These are phyloP conservation scores for Chorisops tibialis DNA, from an alignment of 2,888 invertebrate genomes.

Conservation along the genomic window DNA sequence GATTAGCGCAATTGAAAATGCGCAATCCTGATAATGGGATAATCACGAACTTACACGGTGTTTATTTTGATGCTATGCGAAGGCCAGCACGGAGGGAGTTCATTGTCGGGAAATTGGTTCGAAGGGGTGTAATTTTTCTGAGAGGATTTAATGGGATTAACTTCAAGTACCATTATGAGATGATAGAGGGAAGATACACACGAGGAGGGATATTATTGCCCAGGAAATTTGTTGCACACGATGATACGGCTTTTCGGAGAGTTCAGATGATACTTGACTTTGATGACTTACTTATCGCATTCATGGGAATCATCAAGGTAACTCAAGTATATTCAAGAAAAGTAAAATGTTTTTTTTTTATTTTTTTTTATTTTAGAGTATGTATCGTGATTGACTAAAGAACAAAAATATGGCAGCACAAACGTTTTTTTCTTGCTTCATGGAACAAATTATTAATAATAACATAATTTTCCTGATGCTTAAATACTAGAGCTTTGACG, in stretches of 20 bases:
- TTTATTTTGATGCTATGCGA: slow-evolving; percentile 24
- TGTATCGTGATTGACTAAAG: too few relatives aligned
- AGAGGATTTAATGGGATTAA: slow-evolving; percentile 31
- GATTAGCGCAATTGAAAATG: slow-evolving; percentile 31
- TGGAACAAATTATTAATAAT: too few relatives aligned
- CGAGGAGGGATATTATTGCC: slow-evolving; percentile 1
- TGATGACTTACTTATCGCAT: too few relatives aligned
- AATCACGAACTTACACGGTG: slow-evolving; percentile 31
- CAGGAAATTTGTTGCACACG: not conserved
- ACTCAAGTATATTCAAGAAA: too few relatives aligned
- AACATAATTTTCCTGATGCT: too few relatives aligned
- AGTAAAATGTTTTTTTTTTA: too few relatives aligned
- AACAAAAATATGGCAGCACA: too few relatives aligned
- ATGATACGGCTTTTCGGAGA: not conserved
- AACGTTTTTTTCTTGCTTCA: too few relatives aligned
- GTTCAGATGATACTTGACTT: too few relatives aligned
- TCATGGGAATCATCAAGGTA: too few relatives aligned
- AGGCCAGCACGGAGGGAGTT: not conserved
- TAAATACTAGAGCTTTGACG: too few relatives aligned
- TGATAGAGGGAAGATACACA: slow-evolving; percentile 18
- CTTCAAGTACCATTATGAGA: slow-evolving; percentile 25
- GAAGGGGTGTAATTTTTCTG: slow-evolving; percentile 7
- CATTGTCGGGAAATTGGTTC: not conserved
- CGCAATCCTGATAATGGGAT: slow-evolving; percentile 30
- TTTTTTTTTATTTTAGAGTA: too few relatives aligned